Conservation (phyloP, 2,797 vertebrate genomes). For the Trichosurus vulpecula region DNA sequence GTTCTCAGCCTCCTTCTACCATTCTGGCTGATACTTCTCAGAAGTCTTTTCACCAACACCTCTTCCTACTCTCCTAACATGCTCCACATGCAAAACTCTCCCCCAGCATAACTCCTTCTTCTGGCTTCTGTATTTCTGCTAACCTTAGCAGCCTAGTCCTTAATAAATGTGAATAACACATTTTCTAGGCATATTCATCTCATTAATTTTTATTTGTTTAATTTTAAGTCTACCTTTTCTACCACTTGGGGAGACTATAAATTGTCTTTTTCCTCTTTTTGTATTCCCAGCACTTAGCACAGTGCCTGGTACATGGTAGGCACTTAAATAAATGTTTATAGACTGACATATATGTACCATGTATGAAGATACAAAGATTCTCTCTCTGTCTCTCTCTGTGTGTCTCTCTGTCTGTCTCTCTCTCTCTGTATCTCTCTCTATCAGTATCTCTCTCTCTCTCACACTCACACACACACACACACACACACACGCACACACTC, state of each 20-base stretch:
- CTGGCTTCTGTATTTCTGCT: not conserved
- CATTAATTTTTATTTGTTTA: not conserved
- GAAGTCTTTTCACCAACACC: not conserved
- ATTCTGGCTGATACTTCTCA: not conserved
- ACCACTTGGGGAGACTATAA: not conserved
- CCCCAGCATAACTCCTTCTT: not conserved
- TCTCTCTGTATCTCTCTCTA: too few relatives aligned
- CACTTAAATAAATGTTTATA: too few relatives aligned
- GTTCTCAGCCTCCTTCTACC: not conserved
- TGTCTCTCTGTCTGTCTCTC: not conserved
- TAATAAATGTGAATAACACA: not conserved
- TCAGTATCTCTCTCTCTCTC: not conserved
- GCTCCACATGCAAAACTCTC: not conserved
- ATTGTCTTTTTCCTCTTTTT: not conserved
- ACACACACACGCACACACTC: not conserved
- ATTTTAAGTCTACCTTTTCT: not conserved
- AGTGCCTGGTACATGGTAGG: not conserved
- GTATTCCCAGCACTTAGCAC: not conserved
- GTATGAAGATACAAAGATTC: not conserved
- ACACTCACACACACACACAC: not conserved
- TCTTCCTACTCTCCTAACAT: not conserved
- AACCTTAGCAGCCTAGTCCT: not conserved
- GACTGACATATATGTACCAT: too few relatives aligned
- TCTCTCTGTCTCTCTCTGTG: not conserved
- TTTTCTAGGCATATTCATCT: not conserved